Conservation (phyloP, 2,113 vertebrate species). For the Cettia cetti region DNA sequence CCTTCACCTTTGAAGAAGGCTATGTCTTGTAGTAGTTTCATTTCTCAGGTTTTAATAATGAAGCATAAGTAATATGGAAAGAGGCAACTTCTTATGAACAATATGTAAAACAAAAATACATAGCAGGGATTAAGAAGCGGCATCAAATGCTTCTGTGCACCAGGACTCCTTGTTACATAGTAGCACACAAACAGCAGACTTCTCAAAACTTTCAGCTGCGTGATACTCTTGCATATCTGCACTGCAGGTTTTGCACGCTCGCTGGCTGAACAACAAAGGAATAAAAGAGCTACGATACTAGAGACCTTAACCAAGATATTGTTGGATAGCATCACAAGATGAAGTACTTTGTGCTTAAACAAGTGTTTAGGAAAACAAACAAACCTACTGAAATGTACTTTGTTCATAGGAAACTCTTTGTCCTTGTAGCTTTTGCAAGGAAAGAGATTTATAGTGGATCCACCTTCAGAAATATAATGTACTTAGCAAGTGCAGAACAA, state of each 20-base stretch:
- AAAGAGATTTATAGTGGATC: neutral
- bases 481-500: conserved; percentile 23
- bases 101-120: neutral
- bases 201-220: neutral
- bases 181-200: neutral
- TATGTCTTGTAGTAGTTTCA: neutral
- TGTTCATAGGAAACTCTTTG: neutral
- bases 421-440: neutral
- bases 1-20: neutral
- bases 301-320: neutral
- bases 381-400: neutral
- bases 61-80: neutral
- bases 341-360: neutral
- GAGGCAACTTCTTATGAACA: accelerated
- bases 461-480: neutral
- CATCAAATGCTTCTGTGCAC: neutral
- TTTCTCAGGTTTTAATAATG: neutral
- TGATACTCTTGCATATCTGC: neutral
- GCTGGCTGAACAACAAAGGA: neutral
- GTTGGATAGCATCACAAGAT: neutral
- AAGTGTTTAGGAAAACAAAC: neutral
- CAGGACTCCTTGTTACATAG: neutral
- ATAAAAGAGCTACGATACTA: neutral
- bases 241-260: neutral
- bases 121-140: neutral